Evolutionary conservation across 2,888 invertebrate genomes (phyloP), one percentile per base, ranked within the genome.

Genomic region (Anodontia alba): DNA sequence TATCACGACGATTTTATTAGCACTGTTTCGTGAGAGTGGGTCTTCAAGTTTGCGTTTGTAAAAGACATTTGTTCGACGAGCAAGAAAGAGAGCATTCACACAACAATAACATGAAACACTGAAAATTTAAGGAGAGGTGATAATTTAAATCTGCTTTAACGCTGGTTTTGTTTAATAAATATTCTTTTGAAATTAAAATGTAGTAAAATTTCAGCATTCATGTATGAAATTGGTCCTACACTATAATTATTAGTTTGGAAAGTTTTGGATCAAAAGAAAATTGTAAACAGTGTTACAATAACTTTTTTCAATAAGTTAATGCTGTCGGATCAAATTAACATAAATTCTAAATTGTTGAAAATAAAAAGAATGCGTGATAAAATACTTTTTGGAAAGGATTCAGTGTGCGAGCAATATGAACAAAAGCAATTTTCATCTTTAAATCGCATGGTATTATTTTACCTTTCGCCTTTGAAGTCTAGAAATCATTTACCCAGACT

Each of bases 281-380:
- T 62, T 62, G 23, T 62, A 20, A 33, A 33, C 62, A 31, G 1
- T 20, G 62, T 62, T 62, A 62, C 62, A 62, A 62, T 62, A 62
- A 62, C 62, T 31, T 33, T n/a, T 33, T 62, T 62, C 62, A 29
- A 23, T 29, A 62, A 31, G 62, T 62, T 62, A 62, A 62, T 62
- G 23, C 62, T 20, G 62, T 33, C 62, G 62, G 31, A 31, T 62
- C 62, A 33, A 62, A 62, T 62, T 62, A 31, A 31, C 33, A n/a
- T 62, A 33, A 33, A 23, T 20, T 62, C 62, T 62, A 62, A 62
- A 62, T 62, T 12, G 62, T 62, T 62, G 33, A 17, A 33, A 33
- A 62, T 62, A 33, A 62, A 54, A 54, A 54, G 54, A 54, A 54
- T n/a, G 54, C n/a, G 54, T 54, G 54, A 54, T 54, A 54, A 54